Evolutionary conservation across 2,797 vertebrate genomes (phyloP), one percentile per base, ranked within the genome.

Genomic region (Rhynchonycteris naso): DNA sequence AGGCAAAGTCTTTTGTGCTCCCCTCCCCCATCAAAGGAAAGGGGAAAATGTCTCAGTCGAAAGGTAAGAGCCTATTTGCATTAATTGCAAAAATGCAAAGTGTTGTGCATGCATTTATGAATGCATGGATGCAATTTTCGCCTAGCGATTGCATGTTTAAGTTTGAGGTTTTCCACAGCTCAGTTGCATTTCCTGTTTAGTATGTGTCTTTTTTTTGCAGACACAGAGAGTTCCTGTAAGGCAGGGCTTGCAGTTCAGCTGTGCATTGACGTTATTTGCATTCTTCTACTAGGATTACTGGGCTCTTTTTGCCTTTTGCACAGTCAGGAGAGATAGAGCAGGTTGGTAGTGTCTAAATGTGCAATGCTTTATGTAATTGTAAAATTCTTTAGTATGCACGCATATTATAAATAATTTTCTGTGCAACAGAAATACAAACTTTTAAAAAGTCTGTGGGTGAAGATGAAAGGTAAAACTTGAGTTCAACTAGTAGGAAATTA

Each of bases 1-100:
- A 99, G 99, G 99, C 99, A 99, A 99, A 99, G 99, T 99, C 99
- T 99, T 99, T 99, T 99, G 99, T 99, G 99, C 98, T 98, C 99
- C 99, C 99, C 99, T 99, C 99, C 99, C 99, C 99, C 99, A 98
- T 96, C 99, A 98, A 97, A 99, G 99, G 98, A 98, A 97, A 99
- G 99, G 98, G 98, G 99, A 98, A 99, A 99, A 99, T 99, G 99
- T 99, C 99, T 99, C 99, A 99, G 98, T 96, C 98, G 95, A 99
- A 98, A 98, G 99, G 99, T 99, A 99, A 99, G 99, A 98, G 98
- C 88, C 97, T 97, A 80, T 97, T 97, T 98, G 98, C 98, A 97
- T 98, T 98, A 96, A 89, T 98, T 98, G 99, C 99, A 99, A 97
- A 97, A 97, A 97, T 99, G 99, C 99, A 99, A 98, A 98, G 98